Conservation (phyloP, 2,797 vertebrate genomes). For the Limnodromus scolopaceus region DNA sequence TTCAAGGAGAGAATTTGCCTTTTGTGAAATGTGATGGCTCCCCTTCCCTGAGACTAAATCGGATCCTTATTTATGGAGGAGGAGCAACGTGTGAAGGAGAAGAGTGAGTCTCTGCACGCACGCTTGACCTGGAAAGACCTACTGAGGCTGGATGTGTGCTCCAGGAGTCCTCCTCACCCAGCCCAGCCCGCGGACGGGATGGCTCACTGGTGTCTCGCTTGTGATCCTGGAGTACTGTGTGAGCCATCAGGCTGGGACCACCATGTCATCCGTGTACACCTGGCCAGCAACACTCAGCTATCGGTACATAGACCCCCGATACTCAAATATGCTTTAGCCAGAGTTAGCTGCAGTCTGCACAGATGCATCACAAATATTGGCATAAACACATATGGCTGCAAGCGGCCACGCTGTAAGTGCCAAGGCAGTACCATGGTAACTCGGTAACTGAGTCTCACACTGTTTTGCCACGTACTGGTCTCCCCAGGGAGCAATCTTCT, state of each 20-base stretch:
- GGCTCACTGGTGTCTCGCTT: fast-evolving
- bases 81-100: background rate
- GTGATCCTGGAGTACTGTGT: background rate
- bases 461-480: background rate
- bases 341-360: background rate
- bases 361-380: fast-evolving
- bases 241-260: background rate
- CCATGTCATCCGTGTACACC: fast-evolving
- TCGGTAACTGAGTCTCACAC: fast-evolving
- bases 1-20: constrained; percentile 36
- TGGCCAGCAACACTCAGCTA: background rate
- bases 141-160: background rate
- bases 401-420: fast-evolving
- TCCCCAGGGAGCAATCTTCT: background rate
- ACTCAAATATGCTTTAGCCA: fast-evolving
- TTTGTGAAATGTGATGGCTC: constrained; percentile 25
- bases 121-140: constrained; percentile 47
- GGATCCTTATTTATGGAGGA: constrained; percentile 30
- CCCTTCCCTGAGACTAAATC: background rate
- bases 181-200: fast-evolving
- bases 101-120: constrained; percentile 1
- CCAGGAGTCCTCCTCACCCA: background rate
- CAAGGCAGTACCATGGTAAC: background rate
- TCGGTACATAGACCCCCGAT: fast-evolving
- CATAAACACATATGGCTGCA: fast-evolving